Evolutionary conservation across 2,888 invertebrate species (phyloP), one percentile per base, ranked within the genome.

Genomic region (Hybos culiciformis): DNA sequence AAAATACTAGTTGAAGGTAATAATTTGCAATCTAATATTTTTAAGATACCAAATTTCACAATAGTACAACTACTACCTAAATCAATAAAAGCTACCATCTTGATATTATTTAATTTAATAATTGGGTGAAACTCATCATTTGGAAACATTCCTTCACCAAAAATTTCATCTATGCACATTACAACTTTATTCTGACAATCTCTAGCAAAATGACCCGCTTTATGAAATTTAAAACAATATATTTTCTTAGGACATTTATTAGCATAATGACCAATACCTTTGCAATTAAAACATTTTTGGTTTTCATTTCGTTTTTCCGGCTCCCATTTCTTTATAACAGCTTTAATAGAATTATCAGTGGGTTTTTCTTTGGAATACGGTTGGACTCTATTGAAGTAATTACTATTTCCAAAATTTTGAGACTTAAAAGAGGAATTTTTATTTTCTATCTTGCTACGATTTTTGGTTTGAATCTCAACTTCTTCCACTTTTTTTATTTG

Each of bases 401-500:
- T n/a, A n/a, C n/a, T n/a, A n/a, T n/a, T n/a, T n/a, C n/a, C n/a
- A n/a, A n/a, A n/a, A n/a, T n/a, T n/a, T n/a, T n/a, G n/a, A 4
- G 9, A 9, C 12, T 26, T 26, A 7, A 26, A 12, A 5, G 11
- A 9, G n/a, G n/a, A n/a, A n/a, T n/a, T n/a, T n/a, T n/a, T n/a
- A n/a, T n/a, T n/a, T 7, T 12, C 3, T 12, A 26, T 26, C 12
- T 26, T 26, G 12, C 12, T 26, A 12, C 5, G 7, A 33, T 33
- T n/a, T 33, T 11, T 11, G 9, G 4, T 14, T 15, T 39, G 39
- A 7, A 18, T 26, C 17, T 29, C 3, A 6, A 39, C 31, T 26
- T 31, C 26, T 19, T 39, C 39, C 11, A 39, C 29, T n/a, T 29
- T 18, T 20, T 39, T 39, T 21, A 39, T 39, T 39, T 20, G 19